Percentiles rank a stretch among this genome's conserved stretches.
Evolutionary conservation across 2,797 vertebrate genomes (phyloP).

Genomic region (Carapus acus): DNA sequence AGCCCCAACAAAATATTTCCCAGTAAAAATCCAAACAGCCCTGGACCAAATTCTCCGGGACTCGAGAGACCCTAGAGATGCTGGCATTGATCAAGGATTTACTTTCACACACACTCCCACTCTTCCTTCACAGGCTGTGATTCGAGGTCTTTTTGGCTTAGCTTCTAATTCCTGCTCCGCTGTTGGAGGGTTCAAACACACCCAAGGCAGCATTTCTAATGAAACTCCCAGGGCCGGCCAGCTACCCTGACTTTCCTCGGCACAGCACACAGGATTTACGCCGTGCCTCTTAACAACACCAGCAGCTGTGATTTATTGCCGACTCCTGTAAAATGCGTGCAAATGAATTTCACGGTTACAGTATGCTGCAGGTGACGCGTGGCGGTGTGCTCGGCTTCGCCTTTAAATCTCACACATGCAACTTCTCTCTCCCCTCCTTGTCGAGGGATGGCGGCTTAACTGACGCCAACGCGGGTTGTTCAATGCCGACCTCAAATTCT

Average conservation of each 20-base stretch:
- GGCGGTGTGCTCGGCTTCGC: constrained; percentile 17
- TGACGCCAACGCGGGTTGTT: constrained; percentile 41
- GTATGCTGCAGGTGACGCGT: constrained; percentile 34
- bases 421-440: constrained; percentile 40
- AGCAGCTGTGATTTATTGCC: constrained; percentile 37
- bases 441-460: constrained; percentile 52
- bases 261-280: constrained; percentile 56
- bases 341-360: constrained; percentile 31
- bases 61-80: constrained; percentile 59
- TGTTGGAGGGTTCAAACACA: constrained; percentile 67
- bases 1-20: constrained; percentile 64
- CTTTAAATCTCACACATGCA: constrained; percentile 53
- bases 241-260: constrained; percentile 49
- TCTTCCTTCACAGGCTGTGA: constrained; percentile 67
- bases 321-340: constrained; percentile 30
- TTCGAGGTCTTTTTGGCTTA: constrained; percentile 75
- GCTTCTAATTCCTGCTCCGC: constrained; percentile 69
- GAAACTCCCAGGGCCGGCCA: constrained; percentile 62
- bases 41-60: constrained; percentile 61
- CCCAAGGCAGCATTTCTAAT: constrained; percentile 64
- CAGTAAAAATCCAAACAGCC: constrained; percentile 67
- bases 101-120: constrained; percentile 66
- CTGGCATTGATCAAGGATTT: constrained; percentile 74
- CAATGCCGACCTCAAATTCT: constrained; percentile 53
- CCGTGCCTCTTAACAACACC: constrained; percentile 43